Evolutionary conservation across 2,113 vertebrate species (phyloP).

Genomic region (Sinocyclocheilus maitianheensis): DNA sequence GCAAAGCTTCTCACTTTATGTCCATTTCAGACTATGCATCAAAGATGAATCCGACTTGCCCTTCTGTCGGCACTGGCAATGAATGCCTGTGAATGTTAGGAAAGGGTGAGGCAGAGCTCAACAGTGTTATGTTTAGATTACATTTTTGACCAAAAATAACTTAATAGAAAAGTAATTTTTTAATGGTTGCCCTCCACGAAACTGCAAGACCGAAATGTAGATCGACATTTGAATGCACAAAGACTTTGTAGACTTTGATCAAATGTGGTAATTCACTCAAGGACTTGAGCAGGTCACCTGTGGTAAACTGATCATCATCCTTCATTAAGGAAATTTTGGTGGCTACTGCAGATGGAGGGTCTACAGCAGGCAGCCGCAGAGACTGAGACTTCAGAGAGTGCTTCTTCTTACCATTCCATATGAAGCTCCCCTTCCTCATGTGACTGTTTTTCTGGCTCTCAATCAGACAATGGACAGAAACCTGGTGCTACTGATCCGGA

Average conservation of each 20-base stretch:
- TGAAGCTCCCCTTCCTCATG: constrained; percentile 24
- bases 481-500: constrained; percentile 73
- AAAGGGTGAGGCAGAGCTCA: constrained; percentile 48
- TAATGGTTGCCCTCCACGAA: constrained; percentile 20
- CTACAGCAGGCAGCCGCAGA: constrained; percentile 21
- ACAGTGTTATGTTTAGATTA: constrained; percentile 27
- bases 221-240: constrained; percentile 27
- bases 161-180: neutral
- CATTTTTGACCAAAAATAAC: constrained; percentile 8
- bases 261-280: constrained; percentile 20
- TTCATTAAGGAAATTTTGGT: constrained; percentile 19
- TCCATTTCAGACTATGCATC: constrained; percentile 71
- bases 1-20: constrained; percentile 36
- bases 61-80: constrained; percentile 46
- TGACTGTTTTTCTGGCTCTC: constrained; percentile 57
- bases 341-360: constrained; percentile 10
- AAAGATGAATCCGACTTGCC: constrained; percentile 57
- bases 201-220: constrained; percentile 26
- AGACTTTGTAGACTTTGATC: constrained; percentile 32
- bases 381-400: constrained; percentile 25
- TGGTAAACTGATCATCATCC: constrained; percentile 25
- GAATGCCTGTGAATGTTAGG: constrained; percentile 71
- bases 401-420: constrained; percentile 41
- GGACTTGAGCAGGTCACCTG: neutral
- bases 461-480: constrained; percentile 54